Percentiles rank a stretch among this genome's conserved stretches.
These are phyloP conservation scores for Alloscopus bannaensis DNA, from an alignment of 2,888 invertebrate genomes.

Conservation along the genomic window DNA sequence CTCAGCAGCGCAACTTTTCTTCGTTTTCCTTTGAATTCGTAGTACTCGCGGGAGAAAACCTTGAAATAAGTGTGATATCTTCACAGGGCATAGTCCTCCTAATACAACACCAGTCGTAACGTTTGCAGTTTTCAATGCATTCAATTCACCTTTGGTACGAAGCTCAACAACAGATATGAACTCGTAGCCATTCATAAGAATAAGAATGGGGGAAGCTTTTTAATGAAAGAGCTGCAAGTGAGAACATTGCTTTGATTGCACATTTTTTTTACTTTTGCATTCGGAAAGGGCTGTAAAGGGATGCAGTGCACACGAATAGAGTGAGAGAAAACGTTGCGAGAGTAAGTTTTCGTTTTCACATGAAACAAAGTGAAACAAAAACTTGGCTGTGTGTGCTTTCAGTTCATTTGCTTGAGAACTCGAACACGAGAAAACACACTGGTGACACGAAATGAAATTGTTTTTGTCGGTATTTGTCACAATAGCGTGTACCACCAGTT, in stretches of 20 bases:
- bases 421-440: background rate
- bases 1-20: conserved; percentile 34
- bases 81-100: no score
- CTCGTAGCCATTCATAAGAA: no score
- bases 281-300: conserved; percentile 1
- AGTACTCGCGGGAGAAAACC: conserved; percentile 47
- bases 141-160: no score
- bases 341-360: conserved; percentile 44
- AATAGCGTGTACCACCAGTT: conserved; percentile 18
- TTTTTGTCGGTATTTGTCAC: background rate
- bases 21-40: conserved; percentile 16
- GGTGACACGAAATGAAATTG: background rate
- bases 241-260: conserved; percentile 45
- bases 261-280: conserved; percentile 7
- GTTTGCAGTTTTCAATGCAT: no score
- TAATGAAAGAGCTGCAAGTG: conserved; percentile 6
- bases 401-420: background rate
- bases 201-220: no score
- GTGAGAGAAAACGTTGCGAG: conserved; percentile 27
- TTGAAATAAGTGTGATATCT: conserved; percentile 32
- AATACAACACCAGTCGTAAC: no score
- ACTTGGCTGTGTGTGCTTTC: background rate
- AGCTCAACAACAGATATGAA: no score
- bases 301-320: conserved; percentile 5
- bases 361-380: conserved; percentile 16